A percentile compares a stretch with the other conserved stretches of the same genome.
Conservation (phyloP, 2,113 vertebrate genomes). For the Nerophis ophidion region DNA sequence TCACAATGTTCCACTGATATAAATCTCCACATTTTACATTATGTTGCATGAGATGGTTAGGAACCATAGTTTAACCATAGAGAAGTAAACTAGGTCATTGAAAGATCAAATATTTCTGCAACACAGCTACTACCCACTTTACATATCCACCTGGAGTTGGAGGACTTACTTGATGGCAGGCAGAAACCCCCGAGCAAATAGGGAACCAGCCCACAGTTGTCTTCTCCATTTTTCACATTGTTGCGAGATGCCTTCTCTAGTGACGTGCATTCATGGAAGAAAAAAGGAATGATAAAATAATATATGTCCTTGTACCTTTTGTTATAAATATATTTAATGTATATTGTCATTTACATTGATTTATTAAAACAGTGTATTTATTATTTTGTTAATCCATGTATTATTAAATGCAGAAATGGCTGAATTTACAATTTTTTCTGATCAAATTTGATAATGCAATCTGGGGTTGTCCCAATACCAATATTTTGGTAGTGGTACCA, state of each 20-base stretch:
- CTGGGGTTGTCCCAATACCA: too few relatives aligned
- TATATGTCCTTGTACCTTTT: too few relatives aligned
- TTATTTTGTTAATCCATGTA: too few relatives aligned
- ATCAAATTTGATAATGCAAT: too few relatives aligned
- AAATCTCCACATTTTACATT: slow-evolving; percentile 14
- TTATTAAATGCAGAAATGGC: too few relatives aligned
- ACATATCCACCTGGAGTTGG: slow-evolving; percentile 22
- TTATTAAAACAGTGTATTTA: too few relatives aligned
- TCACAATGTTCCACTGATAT: background rate
- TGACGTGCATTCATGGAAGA: background rate
- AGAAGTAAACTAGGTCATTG: slow-evolving; percentile 22
- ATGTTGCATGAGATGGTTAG: background rate
- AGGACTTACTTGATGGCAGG: slow-evolving; percentile 21
- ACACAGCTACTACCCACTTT: slow-evolving; percentile 22
- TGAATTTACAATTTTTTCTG: too few relatives aligned
- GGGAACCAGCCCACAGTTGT: slow-evolving; percentile 15
- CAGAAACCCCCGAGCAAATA: slow-evolving; percentile 16
- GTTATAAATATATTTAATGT: too few relatives aligned
- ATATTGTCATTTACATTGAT: too few relatives aligned
- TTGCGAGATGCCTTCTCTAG: slow-evolving; percentile 6
- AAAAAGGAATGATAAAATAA: too few relatives aligned
- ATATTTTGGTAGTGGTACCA: too few relatives aligned
- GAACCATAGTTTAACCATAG: background rate
- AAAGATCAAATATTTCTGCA: slow-evolving; percentile 35
- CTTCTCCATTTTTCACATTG: slow-evolving; percentile 22